Conservation (phyloP, 2,113 vertebrate species). For the Megaceryle torquata region DNA sequence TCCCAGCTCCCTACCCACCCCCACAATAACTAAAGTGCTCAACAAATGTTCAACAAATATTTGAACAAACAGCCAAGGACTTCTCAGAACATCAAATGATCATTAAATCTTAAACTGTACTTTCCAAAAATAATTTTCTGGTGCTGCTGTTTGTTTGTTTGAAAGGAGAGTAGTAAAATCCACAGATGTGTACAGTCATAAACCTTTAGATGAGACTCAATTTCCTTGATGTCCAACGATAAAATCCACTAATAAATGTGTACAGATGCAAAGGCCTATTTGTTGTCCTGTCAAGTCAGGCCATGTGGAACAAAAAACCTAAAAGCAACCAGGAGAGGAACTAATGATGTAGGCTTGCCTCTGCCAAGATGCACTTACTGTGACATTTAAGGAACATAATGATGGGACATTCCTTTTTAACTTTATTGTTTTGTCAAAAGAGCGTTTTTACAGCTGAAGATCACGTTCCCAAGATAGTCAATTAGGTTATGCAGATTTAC, state of each 20-base stretch:
- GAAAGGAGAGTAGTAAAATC: conserved; percentile 56
- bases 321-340: conserved; percentile 60
- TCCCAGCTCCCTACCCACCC: background rate
- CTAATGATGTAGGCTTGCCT: conserved; percentile 46
- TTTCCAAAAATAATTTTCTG: conserved; percentile 63
- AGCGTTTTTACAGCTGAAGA: conserved; percentile 61
- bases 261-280: conserved; percentile 65
- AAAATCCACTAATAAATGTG: conserved; percentile 57
- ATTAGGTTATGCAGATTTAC: conserved; percentile 57
- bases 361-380: conserved; percentile 64
- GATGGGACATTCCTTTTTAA: conserved; percentile 65
- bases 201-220: conserved; percentile 63
- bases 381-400: conserved; percentile 65
- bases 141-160: conserved; percentile 60
- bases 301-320: conserved; percentile 52
- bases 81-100: conserved; percentile 57
- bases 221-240: conserved; percentile 61
- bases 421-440: conserved; percentile 57
- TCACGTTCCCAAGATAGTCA: conserved; percentile 50
- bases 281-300: conserved; percentile 62
- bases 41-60: conserved; percentile 21
- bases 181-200: conserved; percentile 50
- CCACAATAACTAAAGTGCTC: background rate
- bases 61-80: conserved; percentile 43
- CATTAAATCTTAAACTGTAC: conserved; percentile 56